Percentiles rank a stretch among this genome's conserved stretches.
Conservation (phyloP, 2,113 vertebrate genomes). For the Edolisoma coerulescens region DNA sequence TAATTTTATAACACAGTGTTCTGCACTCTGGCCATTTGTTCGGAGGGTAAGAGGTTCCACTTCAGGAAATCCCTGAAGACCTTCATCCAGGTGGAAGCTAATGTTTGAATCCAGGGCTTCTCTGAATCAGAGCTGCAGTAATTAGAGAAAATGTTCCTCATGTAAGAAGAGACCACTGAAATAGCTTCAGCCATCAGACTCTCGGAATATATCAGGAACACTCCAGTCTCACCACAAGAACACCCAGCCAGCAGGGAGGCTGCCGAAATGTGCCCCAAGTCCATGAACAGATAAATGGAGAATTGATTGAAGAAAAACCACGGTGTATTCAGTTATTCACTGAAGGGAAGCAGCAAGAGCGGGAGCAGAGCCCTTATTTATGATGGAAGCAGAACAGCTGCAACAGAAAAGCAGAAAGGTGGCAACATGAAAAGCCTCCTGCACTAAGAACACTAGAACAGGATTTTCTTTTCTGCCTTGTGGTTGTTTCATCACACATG, state of each 20-base stretch:
- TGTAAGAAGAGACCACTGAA: neutral
- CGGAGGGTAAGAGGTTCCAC: neutral
- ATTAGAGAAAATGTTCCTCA: rapidly evolving
- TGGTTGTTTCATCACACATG: neutral
- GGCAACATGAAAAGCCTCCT: neutral
- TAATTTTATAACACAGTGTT: neutral
- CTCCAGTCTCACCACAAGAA: neutral
- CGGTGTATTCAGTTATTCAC: neutral
- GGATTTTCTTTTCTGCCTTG: neutral
- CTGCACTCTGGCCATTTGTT: neutral
- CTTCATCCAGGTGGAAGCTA: neutral
- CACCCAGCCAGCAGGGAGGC: neutral
- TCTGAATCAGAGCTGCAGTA: neutral
- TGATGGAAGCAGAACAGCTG: neutral
- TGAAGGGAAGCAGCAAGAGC: neutral
- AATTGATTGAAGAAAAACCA: neutral
- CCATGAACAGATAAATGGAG: neutral
- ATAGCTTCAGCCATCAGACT: neutral
- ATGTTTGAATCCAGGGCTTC: neutral
- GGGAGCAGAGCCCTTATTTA: neutral
- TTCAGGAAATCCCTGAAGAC: neutral
- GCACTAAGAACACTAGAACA: neutral
- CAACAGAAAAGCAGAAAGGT: neutral
- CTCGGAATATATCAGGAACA: neutral
- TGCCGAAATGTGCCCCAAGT: neutral